Evolutionary conservation across 2,888 invertebrate genomes (phyloP).

Genomic region (Caenorhabditis angaria): DNA sequence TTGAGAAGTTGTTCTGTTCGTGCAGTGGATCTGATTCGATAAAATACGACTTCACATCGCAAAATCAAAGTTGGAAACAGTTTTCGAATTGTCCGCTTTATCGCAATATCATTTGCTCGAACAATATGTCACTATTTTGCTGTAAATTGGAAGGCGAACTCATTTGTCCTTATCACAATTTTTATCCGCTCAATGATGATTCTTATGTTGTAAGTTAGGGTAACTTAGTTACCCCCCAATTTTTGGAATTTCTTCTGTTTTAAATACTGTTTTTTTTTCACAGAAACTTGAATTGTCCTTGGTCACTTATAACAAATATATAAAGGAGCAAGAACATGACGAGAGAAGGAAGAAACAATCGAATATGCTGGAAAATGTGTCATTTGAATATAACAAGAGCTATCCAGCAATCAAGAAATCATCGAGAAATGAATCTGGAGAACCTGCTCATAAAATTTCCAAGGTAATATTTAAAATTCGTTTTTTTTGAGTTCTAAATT

Average conservation of each 20-base stretch:
- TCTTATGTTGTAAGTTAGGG: conserved; percentile 20
- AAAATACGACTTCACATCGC: conserved; percentile 21
- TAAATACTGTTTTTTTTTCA: conserved; percentile 5
- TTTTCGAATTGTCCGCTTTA: conserved; percentile 29
- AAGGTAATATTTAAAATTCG: not conserved
- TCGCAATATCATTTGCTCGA: conserved; percentile 38
- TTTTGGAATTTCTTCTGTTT: too few species aligned
- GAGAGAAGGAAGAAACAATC: not conserved
- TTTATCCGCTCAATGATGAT: conserved; percentile 35
- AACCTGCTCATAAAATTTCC: not conserved
- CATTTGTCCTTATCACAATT: conserved; percentile 33
- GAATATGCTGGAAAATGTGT: not conserved
- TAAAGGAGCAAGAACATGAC: not conserved
- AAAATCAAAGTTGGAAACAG: conserved; percentile 11
- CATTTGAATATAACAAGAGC: not conserved
- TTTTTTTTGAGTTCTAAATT: too few species aligned
- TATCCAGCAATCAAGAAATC: not conserved
- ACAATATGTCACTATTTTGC: conserved; percentile 43
- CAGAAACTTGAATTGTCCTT: conserved; percentile 28
- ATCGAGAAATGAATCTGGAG: not conserved
- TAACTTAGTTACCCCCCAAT: too few species aligned
- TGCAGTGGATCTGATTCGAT: conserved; percentile 17
- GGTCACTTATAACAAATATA: not conserved
- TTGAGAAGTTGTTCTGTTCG: conserved; percentile 25
- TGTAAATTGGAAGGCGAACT: conserved; percentile 24